These are phyloP conservation scores for Psephotus haematonotus DNA, from an alignment of 2,113 vertebrate genomes.

Conservation along the genomic window DNA sequence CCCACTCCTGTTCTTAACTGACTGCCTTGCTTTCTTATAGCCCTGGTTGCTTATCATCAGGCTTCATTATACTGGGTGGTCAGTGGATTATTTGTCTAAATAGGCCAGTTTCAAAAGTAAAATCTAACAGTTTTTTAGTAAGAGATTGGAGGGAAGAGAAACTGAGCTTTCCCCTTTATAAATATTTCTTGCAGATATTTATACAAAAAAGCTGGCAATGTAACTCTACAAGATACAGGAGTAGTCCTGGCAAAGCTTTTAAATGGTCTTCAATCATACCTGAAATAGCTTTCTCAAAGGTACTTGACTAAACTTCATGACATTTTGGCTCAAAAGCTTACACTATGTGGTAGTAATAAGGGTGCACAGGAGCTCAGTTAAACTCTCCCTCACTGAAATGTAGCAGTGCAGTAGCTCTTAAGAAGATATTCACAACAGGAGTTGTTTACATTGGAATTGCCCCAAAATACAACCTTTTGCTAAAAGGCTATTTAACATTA, in stretches of 20 bases:
- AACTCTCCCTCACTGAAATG: background rate
- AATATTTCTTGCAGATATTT: background rate
- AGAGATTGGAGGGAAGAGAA: background rate
- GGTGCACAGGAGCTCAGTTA: background rate
- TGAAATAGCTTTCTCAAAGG: background rate
- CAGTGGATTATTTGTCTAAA: background rate
- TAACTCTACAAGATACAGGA: background rate
- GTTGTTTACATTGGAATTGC: background rate
- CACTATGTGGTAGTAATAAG: background rate
- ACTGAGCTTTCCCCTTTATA: background rate
- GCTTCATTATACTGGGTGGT: background rate
- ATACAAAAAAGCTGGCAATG: background rate
- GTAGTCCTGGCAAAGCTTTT: background rate
- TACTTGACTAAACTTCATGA: background rate
- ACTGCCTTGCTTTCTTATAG: background rate
- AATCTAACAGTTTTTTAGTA: background rate
- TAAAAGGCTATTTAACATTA: background rate
- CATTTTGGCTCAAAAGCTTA: slow-evolving; percentile 23
- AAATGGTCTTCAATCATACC: background rate
- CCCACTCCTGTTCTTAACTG: background rate
- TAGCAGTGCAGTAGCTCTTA: background rate
- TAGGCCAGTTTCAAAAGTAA: background rate
- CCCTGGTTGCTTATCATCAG: background rate
- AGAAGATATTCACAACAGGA: background rate
- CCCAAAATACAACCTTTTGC: background rate